Evolutionary conservation across 2,113 vertebrate species (phyloP), one percentile per base, ranked within the genome.

Genomic region (Coturnix japonica): DNA sequence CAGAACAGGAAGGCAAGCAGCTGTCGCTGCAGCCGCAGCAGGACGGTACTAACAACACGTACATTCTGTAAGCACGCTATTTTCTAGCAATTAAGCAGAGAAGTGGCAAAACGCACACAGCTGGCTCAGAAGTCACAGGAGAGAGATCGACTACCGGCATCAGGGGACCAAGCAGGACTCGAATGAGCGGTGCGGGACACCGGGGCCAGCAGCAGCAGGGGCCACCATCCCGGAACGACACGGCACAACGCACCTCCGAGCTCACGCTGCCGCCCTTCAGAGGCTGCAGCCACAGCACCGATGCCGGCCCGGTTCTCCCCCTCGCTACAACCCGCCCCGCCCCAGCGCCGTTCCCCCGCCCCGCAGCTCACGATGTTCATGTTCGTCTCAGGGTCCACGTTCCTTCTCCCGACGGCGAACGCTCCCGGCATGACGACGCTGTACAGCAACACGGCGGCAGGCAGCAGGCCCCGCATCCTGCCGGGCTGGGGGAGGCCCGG

Each of bases 361-460:
- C 71, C 14, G 41, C 11, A 22, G 94, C 97, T 97, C 95, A 97
- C 97, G 82, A 97, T 95, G 81, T 97, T 97, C 97, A 97, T 97
- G n/a, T 66, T 72, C 4, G 90, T 61, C 66, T 97, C 97, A 59
- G 97, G 97, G 63, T 97, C 94, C 79, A 95, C 95, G 4, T 71
- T 51, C 23, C 90, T 84, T 39, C 25, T 57, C 15, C 44, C 49
- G 1, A 5, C 7, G 37, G 47, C 30, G 28, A 82, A 23, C 3
- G 46, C 57, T 46, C 64, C 74, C 23, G 88, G 60, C 13, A 16
- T 66, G 30, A 30, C 60, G 87, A 83, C 14, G 61, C 70, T 46
- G 37, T 63, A 90, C 65, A 95, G 65, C 51, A 94, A 51, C 4
- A 87, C 9, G 11, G 51, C 91, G 5, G 64, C 65, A 30, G 56